A percentile compares a stretch with the other conserved stretches of the same genome.
These are phyloP conservation scores for Phalacrocorax pelagicus DNA, from an alignment of 2,113 vertebrate species.

Conservation along the genomic window DNA sequence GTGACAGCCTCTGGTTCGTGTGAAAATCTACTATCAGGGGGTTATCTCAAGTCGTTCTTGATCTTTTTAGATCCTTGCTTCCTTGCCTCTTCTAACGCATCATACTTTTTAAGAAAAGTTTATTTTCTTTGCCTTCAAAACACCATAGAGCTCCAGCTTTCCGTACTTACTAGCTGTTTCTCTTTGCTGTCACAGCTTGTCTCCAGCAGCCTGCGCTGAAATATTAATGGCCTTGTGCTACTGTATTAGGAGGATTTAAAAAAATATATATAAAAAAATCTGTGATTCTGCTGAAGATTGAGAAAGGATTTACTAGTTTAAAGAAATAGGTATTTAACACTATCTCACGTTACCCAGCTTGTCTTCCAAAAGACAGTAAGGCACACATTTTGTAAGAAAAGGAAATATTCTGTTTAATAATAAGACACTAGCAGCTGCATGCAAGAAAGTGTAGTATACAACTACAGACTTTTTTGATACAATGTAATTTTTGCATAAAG, in stretches of 20 bases:
- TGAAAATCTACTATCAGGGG: not conserved
- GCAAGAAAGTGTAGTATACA: not conserved
- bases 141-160: not conserved
- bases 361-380: not conserved
- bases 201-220: not conserved
- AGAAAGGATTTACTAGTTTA: not conserved
- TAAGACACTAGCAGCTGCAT: not conserved
- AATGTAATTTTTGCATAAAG: not conserved
- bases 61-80: not conserved
- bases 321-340: not conserved
- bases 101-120: not conserved
- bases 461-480: not conserved
- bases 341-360: accelerated
- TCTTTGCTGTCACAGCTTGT: not conserved
- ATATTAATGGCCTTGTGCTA: not conserved
- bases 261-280: not conserved
- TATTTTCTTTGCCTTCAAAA: not conserved
- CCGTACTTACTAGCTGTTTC: not conserved
- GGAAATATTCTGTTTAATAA: not conserved
- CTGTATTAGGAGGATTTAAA: not conserved
- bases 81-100: not conserved
- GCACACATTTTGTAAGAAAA: not conserved
- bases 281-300: not conserved
- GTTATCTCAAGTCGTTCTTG: not conserved
- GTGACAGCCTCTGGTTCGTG: not conserved